Evolutionary conservation across 23 tunicate genomes (phyloP).

Genomic region (Oikopleura albicans): DNA sequence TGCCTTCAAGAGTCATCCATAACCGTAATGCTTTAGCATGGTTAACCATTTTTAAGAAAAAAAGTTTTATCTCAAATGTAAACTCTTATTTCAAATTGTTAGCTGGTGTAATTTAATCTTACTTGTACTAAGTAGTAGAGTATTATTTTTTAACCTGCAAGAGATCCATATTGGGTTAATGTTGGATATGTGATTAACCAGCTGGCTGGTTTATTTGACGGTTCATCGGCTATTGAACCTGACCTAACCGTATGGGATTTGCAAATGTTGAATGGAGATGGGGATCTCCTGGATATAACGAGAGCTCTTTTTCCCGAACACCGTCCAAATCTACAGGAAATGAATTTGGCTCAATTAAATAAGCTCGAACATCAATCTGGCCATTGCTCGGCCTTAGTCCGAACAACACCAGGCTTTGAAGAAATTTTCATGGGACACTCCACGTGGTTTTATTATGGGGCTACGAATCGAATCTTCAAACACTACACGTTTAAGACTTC

Average conservation of each 20-base stretch:
- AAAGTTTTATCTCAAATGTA: too few relatives aligned
- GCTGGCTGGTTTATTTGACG: conserved; percentile 3
- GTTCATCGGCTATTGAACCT: background rate
- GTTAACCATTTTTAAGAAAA: too few relatives aligned
- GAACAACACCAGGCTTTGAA: conserved; percentile 23
- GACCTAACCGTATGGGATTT: conserved; percentile 17
- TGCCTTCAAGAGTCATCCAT: background rate
- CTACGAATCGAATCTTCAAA: conserved; percentile 23
- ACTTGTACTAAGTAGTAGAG: too few relatives aligned
- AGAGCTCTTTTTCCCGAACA: background rate
- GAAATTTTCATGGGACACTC: conserved; percentile 22
- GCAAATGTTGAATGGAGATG: conserved; percentile 17
- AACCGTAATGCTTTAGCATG: background rate
- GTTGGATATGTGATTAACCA: conserved; percentile 18
- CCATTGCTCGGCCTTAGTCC: conserved; percentile 25
- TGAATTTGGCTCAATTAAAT: background rate
- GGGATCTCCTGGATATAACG: conserved; percentile 19
- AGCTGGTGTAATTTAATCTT: too few relatives aligned
- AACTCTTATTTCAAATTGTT: too few relatives aligned
- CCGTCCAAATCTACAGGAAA: background rate
- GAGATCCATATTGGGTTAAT: conserved; percentile 19
- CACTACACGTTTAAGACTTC: conserved; percentile 20
- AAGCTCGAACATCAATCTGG: conserved; percentile 17
- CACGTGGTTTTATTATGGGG: conserved; percentile 23
- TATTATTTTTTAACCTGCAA: too few relatives aligned